Base-by-base conservation (phyloP, 2,888 invertebrate species). In the Bedellia somnulentella region DNA sequence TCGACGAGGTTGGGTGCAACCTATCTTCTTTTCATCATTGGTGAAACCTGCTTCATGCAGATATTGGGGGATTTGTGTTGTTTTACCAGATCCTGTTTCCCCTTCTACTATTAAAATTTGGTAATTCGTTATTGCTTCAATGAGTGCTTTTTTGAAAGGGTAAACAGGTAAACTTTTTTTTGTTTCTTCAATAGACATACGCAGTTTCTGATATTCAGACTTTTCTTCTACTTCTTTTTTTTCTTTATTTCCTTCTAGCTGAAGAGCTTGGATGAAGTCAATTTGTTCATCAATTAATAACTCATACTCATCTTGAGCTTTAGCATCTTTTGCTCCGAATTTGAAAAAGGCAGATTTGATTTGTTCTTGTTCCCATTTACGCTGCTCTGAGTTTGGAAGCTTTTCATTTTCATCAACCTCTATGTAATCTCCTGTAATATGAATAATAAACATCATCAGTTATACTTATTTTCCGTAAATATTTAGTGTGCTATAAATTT, bases 81-180 rank as follows among this genome's bases (percentile, higher is more conserved):
- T 99, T 80, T 99, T 99, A 3, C 98, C 98, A 8, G 95, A 96
- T 0, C 99, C 99, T 4, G 98, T 99, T 76, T 98, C 97, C 31
- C 99, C 99, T 75, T 96, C 96, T 37, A 98, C 92, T 44, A 98
- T 97, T 14, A 98, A 71, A 39, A 94, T 82, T 68, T 93, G 92
- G 64, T 92, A 88, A 38, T 89, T 86, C 48, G 75, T 82, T n/a
- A 99, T 89, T 8, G 99, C 97, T 44, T 87, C 80, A 43, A 99
- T 87, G 14, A 99, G 79, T 52, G 92, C 87, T 24, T 92, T 82
- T 53, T 82, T 85, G 51, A 96, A 99, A 1, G 93, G 92, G 71
- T 81, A 99, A 30, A 99, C 93, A 0, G 99, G 99, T 31, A 99
- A 75, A 37, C 93, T 93, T 51, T 80, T 85, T 46, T 94, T 88